A percentile compares a stretch with the other conserved stretches of the same genome.
These are phyloP conservation scores for Phyllotreta striolata DNA, from an alignment of 2,888 invertebrate species.

Conservation along the genomic window DNA sequence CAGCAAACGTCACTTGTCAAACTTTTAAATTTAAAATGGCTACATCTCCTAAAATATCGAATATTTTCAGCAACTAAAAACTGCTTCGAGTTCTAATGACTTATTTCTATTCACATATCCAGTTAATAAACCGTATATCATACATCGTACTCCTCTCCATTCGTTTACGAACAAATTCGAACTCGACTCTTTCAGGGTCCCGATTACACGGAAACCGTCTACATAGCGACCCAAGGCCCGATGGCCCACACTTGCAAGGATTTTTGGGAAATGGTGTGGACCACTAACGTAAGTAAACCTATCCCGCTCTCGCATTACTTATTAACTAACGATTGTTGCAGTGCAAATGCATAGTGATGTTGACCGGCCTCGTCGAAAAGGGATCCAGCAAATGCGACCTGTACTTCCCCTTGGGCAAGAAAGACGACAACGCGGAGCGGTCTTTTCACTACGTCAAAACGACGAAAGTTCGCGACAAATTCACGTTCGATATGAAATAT, in stretches of 20 bases:
- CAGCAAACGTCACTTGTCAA: too few species aligned
- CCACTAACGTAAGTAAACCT: conserved; percentile 56
- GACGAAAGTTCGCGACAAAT: conserved; percentile 56
- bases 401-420: conserved; percentile 75
- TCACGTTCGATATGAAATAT: conserved; percentile 54
- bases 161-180: too few species aligned
- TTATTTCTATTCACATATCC: too few species aligned
- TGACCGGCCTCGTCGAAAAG: conserved; percentile 88
- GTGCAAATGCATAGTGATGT: conserved; percentile 78
- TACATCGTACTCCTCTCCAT: too few species aligned
- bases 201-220: conserved; percentile 84
- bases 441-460: conserved; percentile 56
- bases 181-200: conserved; percentile 73
- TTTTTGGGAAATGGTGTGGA: conserved; percentile 87
- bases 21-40: too few species aligned
- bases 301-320: too few species aligned
- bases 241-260: conserved; percentile 88
- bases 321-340: conserved; percentile 51
- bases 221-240: conserved; percentile 94
- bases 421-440: conserved; percentile 46
- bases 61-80: too few species aligned
- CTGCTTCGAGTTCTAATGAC: too few species aligned
- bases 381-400: conserved; percentile 87
- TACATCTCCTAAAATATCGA: too few species aligned
- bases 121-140: too few species aligned